Evolutionary conservation across 2,113 vertebrate genomes (phyloP).

Genomic region (Tyto alba): DNA sequence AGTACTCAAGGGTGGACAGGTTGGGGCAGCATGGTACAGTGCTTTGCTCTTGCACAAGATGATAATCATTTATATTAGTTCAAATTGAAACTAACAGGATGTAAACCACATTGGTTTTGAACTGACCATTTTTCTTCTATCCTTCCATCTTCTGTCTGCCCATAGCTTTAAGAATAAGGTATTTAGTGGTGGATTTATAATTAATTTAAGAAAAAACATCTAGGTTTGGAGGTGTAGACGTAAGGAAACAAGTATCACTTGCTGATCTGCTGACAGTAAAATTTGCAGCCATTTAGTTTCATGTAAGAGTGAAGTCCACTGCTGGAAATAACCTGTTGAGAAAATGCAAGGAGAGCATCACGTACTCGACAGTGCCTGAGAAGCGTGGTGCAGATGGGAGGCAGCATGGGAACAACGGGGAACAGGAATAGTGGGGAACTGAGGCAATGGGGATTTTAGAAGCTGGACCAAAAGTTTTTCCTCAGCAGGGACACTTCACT

Average conservation of each 20-base stretch:
- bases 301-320: neutral
- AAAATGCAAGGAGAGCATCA: neutral
- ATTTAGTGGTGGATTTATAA: neutral
- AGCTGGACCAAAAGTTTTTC: neutral
- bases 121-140: neutral
- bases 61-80: neutral
- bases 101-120: neutral
- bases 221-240: neutral
- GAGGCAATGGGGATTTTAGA: neutral
- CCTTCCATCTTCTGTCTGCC: neutral
- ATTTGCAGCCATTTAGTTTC: neutral
- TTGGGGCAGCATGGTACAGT: neutral
- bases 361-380: neutral
- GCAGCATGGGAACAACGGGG: neutral
- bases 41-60: neutral
- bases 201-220: neutral
- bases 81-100: neutral
- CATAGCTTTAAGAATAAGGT: neutral
- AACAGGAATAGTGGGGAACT: neutral
- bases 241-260: neutral
- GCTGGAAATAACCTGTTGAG: neutral
- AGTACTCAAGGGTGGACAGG: neutral
- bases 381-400: neutral
- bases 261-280: neutral
- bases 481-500: neutral